Base-by-base conservation (phyloP, 2,797 vertebrate species). In the Neoniphon sammara region DNA sequence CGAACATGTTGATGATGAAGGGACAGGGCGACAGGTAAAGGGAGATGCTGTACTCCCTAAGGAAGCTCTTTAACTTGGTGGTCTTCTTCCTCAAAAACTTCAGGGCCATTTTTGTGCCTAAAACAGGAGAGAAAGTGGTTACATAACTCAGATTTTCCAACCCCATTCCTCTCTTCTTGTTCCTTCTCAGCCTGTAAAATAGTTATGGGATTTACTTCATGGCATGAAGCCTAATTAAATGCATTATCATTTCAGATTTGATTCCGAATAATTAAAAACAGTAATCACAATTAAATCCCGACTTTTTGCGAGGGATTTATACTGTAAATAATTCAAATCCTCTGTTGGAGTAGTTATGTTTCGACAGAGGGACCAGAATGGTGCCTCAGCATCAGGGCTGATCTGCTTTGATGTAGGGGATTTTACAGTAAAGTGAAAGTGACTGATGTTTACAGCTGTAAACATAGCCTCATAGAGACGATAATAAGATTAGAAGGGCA, bases 1-100 rank as follows among this genome's bases (percentile, higher is more conserved):
- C 94, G n/a, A 91, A 93, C 93, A 94, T 95, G 90, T 92, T 94
- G 86, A 95, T 95, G 87, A 95, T 94, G 89, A 94, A 94, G 6
- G 94, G 94, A 47, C 94, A 95, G 30, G 94, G 91, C 3, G 93
- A 95, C 80, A 95, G 90, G 83, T 94, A 95, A 2, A 94, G 93
- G 0, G 94, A 95, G 73, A 94, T 83, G 90, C 94, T 94, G 86
- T 94, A 95, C 85, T 95, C 94, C 23, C 93, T 77, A 64, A 95
- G 88, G 80, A 95, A 95, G 66, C 92, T 94, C 88, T 92, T 94
- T 85, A 94, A 91, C 80, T 95, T 95, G 25, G 94, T 95, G 6
- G 91, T 95, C 85, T 93, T 95, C 89, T 95, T 95, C 73, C 91
- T 86, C 83, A 95, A 78, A 70, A 95, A 94, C 78, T 95, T 95